Evolutionary conservation across 1,140 invertebrate genomes (phyloP), one percentile per base, ranked within the genome.

Genomic region (Harpegnathos saltator): DNA sequence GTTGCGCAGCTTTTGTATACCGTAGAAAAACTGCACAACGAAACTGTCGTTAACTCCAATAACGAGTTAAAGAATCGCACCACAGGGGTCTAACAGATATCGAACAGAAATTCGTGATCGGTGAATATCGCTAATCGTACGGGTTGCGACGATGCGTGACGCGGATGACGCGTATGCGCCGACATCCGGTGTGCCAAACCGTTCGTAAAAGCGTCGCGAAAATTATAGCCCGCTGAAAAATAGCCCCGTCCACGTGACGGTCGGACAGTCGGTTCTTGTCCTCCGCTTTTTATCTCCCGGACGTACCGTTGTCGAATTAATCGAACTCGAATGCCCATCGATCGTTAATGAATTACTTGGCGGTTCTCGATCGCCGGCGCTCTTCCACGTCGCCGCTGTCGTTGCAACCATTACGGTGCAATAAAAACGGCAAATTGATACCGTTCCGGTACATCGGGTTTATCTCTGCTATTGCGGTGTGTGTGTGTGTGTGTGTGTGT

Each of bases 331-430:
- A 89, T 87, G 89, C 88, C 86, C 87, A 90, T 83, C 50, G 80
- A 89, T 88, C 56, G 69, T 82, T 89, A 85, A 86, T 89, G 56
- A 90, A 90, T 91, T 89, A 88, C 81, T 86, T 80, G 56, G 58
- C 14, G 50, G 56, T 12, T 44, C 22, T 5, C 26, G 56, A 26
- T 26, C 44, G 66, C 15, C 12, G 59, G 33, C 14, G 26, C 61
- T 17, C 17, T n/a, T n/a, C 50, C 48, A 48, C 26, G 26, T 63
- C 54, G 61, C 52, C 22, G 56, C 26, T 24, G 58, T 62, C 54
- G 59, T 75, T 62, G n/a, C n/a, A 65, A 33, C 26, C 63, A 19
- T 66, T 78, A 61, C 66, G 54, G 29, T n/a, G 33, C 54, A 48
- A 85, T 82, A 88, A 89, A 86, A 86, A 78, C 50, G 15, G 52